phyloP scores from a whole-genome alignment of 2,113 vertebrate genomes.

The Piliocolobus tephrosceles region DNA sequence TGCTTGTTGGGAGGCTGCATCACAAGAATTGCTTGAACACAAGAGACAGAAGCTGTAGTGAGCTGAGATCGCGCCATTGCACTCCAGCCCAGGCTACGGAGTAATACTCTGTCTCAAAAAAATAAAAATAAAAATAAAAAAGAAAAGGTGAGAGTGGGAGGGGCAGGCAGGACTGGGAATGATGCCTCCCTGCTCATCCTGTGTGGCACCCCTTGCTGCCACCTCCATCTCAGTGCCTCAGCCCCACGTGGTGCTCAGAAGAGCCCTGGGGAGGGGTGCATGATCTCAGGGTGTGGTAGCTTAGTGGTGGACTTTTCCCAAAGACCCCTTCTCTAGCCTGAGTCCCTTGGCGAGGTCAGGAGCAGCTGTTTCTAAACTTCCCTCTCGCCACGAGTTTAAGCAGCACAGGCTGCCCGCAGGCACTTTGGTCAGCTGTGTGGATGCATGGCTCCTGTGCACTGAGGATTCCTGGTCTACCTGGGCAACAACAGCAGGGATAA shows the following conservation, averaged over 20 bases:
- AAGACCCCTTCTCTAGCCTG: background rate
- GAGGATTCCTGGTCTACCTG: background rate
- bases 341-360: background rate
- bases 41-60: background rate
- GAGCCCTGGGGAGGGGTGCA: background rate
- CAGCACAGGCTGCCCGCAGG: background rate
- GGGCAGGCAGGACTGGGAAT: background rate
- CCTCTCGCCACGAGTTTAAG: background rate
- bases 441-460: background rate
- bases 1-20: background rate
- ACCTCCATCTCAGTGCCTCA: background rate
- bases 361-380: background rate
- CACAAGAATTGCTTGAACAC: background rate
- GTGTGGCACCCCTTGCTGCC: rapidly evolving
- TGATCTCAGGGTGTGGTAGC: background rate
- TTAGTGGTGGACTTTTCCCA: background rate
- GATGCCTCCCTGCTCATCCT: background rate
- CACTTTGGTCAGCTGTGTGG: background rate
- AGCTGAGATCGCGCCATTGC: background rate
- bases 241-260: background rate
- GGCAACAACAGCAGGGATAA: background rate
- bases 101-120: background rate
- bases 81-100: background rate
- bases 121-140: background rate
- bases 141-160: background rate